phyloP scores from a whole-genome alignment of 2,113 vertebrate species.

The Opisthocomus hoazin region DNA sequence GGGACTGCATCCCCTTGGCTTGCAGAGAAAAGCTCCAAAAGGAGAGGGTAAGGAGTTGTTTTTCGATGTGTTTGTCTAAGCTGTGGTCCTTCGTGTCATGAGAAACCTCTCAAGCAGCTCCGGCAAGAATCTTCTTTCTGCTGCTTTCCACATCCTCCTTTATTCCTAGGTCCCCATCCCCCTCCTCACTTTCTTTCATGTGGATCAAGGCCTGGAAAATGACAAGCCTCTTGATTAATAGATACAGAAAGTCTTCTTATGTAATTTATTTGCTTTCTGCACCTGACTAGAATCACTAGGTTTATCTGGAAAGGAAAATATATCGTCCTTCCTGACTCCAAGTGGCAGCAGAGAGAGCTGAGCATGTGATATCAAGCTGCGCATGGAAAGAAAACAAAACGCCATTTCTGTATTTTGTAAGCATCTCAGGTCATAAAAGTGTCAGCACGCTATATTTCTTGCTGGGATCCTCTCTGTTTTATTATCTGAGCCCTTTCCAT shows the following conservation, averaged over 20 bases:
- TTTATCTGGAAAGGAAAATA: conserved; percentile 70
- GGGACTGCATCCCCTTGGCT: not conserved
- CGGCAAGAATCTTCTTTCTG: not conserved
- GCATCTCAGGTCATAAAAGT: conserved; percentile 76
- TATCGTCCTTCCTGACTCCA: conserved; percentile 72
- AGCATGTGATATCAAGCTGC: conserved; percentile 71
- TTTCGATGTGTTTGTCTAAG: not conserved
- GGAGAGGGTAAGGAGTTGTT: not conserved
- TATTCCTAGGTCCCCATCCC: not conserved
- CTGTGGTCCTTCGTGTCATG: conserved; percentile 2
- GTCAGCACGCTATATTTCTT: conserved; percentile 77
- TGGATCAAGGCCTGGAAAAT: conserved; percentile 75
- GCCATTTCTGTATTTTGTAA: conserved; percentile 72
- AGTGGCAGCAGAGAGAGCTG: conserved; percentile 71
- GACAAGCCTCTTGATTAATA: conserved; percentile 73
- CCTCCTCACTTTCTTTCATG: conserved; percentile 67
- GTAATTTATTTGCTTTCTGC: conserved; percentile 81
- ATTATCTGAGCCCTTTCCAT: conserved; percentile 60
- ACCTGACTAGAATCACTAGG: conserved; percentile 77
- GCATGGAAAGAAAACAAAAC: conserved; percentile 72
- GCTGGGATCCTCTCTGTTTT: conserved; percentile 67
- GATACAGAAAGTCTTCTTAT: conserved; percentile 68
- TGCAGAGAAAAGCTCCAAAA: conserved; percentile 29
- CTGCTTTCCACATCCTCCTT: not conserved
- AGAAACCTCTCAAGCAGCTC: not conserved